Evolutionary conservation across 2,797 vertebrate genomes (phyloP).

Genomic region (Aselliscus stoliczkanus): DNA sequence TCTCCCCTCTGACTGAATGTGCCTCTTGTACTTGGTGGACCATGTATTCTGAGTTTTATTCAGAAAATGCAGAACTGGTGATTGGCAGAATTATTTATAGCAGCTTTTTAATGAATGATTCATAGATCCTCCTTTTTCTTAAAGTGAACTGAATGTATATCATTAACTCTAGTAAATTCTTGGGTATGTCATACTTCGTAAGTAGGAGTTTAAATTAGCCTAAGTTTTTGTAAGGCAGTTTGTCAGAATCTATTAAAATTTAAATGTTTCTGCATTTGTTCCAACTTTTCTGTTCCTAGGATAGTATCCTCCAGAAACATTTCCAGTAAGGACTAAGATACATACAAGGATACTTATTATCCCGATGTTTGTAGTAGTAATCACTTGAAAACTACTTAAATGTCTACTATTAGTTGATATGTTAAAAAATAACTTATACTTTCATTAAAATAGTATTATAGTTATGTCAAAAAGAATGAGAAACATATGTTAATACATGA

Average conservation of each 20-base stretch:
- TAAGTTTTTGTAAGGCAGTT: not conserved
- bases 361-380: not conserved
- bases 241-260: not conserved
- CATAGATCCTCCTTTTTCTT: not conserved
- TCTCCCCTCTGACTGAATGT: not conserved
- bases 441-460: not conserved
- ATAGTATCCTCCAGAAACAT: not conserved
- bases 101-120: not conserved
- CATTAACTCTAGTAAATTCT: not conserved
- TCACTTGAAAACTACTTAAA: not conserved
- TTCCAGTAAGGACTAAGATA: not conserved
- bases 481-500: not conserved
- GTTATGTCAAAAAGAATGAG: not conserved
- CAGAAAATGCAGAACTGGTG: not conserved
- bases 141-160: not conserved
- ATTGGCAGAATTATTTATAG: not conserved
- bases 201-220: not conserved
- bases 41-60: not conserved
- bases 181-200: not conserved
- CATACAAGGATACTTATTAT: not conserved
- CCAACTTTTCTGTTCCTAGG: not conserved
- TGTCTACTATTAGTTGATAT: not conserved
- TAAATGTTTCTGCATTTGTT: not conserved
- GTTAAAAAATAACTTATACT: not conserved
- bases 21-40: not conserved